A percentile compares a stretch with the other conserved stretches of the same genome.
phyloP scores from a whole-genome alignment of 2,888 invertebrate species.

The Cecidostiba fungosa region DNA sequence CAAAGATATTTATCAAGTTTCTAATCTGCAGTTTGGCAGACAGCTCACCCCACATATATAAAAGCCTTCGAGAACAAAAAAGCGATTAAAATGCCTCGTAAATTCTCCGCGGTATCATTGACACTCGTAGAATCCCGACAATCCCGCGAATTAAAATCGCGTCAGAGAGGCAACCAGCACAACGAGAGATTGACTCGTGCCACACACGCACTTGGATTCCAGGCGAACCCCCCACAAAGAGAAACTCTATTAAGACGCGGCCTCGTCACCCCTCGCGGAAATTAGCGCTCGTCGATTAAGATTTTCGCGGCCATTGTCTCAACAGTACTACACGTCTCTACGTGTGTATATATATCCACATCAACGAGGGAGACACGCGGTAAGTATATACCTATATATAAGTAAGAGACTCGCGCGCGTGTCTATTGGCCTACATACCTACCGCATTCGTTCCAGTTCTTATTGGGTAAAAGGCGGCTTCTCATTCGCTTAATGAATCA shows the following conservation, averaged over 20 bases:
- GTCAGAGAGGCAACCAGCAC: not conserved
- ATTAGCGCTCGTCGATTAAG: not conserved
- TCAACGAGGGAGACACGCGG: not conserved
- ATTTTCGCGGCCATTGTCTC: conserved; percentile 20
- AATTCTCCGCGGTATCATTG: not conserved
- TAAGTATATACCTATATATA: too few relatives aligned
- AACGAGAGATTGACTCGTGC: not conserved
- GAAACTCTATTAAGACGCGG: not conserved
- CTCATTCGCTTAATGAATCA: conserved; percentile 45
- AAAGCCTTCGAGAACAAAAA: not conserved
- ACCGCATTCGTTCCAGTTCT: conserved; percentile 53
- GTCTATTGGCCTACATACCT: conserved; percentile 45
- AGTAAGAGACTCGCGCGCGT: not conserved
- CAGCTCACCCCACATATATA: too few relatives aligned
- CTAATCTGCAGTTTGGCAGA: not conserved
- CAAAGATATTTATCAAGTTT: not conserved
- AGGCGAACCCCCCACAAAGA: not conserved
- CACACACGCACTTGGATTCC: not conserved
- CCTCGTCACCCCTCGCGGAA: not conserved
- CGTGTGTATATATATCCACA: not conserved
- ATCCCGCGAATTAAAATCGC: conserved; percentile 1
- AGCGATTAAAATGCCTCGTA: not conserved
- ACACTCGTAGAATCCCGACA: not conserved
- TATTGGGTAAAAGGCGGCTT: conserved; percentile 41
- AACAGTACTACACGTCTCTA: not conserved